These are phyloP conservation scores for Megathymus violae DNA, from an alignment of 1,140 invertebrate genomes.

Conservation along the genomic window DNA sequence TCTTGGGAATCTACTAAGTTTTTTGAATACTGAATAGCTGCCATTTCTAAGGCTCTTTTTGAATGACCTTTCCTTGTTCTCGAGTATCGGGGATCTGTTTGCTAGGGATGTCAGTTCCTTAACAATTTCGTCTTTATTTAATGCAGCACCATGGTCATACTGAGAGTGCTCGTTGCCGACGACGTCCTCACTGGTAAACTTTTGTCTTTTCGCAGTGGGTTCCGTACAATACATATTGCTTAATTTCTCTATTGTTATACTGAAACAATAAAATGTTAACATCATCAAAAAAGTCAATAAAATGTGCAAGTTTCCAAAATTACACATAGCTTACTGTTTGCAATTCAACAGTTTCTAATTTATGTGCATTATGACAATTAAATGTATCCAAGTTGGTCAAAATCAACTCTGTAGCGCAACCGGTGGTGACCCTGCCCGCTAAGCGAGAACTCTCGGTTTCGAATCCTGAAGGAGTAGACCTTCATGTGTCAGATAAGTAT, in stretches of 20 bases:
- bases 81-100: conserved; percentile 74
- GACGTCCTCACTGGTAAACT: conserved; percentile 48
- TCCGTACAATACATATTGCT: conserved; percentile 77
- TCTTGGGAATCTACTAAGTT: conserved; percentile 74
- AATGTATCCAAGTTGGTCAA: too few relatives aligned
- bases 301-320: too few relatives aligned
- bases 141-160: conserved; percentile 43
- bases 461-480: too few relatives aligned
- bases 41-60: conserved; percentile 60
- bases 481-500: too few relatives aligned
- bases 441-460: too few relatives aligned
- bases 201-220: conserved; percentile 64
- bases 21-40: conserved; percentile 59
- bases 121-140: conserved; percentile 40
- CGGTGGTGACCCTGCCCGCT: too few relatives aligned
- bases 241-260: conserved; percentile 74
- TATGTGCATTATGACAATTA: too few relatives aligned
- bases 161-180: conserved; percentile 39
- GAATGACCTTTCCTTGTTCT: conserved; percentile 69
- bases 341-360: conserved; percentile 6
- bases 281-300: too few relatives aligned
- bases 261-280: conserved; percentile 48
- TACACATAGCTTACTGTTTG: not conserved
- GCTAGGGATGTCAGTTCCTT: conserved; percentile 27
- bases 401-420: too few relatives aligned